Base-by-base conservation (phyloP, 2,888 invertebrate genomes). In the Drosophila anomelani region DNA sequence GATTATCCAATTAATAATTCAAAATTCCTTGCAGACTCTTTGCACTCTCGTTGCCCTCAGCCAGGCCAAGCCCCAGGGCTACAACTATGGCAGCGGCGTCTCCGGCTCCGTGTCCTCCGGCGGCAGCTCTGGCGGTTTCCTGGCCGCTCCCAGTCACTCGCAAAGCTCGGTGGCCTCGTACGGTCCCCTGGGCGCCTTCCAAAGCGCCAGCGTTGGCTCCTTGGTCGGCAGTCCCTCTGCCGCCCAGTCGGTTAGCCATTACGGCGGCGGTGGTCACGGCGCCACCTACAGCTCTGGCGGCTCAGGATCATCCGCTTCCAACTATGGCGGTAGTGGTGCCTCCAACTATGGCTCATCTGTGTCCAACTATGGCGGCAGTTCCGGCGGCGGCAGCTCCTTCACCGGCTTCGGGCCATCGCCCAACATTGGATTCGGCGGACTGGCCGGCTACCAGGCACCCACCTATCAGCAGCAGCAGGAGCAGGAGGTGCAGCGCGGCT, bases 11-110 rank as follows among this genome's bases (percentile, higher is more conserved):
- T n/a, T 2, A 47, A 6, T 32, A 32, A 47, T 17, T 47, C 29
- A n/a, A 3, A 1, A 10, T 5, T 17, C 6, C 23, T 38, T 44
- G 15, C 55, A 90, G 91, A 81, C 82, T 53, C 57, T 91, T n/a
- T 86, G 82, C 77, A 67, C 81, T 13, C 67, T 90, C 53, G 55
- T 75, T 38, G 79, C 81, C 41, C 68, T 90, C 38, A 78, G 81
- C 29, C 78, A 78, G 62, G 90, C 83, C 76, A 91, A 91, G 73
- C 91, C 90, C 0, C 90, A 90, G 68, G 89, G 89, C 58, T 90
- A 90, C 58, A 89, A 90, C 61, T 90, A 90, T 68, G 85, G 82
- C 64, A 83, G 75, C 66, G 91, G 91, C 2, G 71, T 90, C 41
- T 90, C 88, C 0, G 88, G 88, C 17, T 72, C 74, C 1, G 39